A percentile compares a stretch with the other conserved stretches of the same genome.
Evolutionary conservation across 2,797 vertebrate genomes (phyloP).

Genomic region (Psittacula echo): DNA sequence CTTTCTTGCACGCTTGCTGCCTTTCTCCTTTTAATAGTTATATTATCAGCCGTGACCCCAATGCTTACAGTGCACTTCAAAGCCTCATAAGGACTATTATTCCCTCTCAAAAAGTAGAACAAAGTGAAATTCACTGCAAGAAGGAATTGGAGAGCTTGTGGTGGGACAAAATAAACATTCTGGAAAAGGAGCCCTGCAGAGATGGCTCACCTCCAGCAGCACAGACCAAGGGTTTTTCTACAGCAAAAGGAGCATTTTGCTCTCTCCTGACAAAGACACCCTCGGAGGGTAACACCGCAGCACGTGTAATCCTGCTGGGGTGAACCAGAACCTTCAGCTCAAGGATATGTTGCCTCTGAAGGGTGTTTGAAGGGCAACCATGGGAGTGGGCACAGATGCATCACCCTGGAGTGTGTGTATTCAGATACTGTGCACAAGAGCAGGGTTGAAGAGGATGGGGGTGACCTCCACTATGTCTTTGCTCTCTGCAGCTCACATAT

Average conservation of each 20-base stretch:
- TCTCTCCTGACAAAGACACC: neutral
- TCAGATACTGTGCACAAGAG: accelerated
- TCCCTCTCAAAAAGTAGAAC: neutral
- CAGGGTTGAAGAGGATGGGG: neutral
- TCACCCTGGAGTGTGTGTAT: accelerated
- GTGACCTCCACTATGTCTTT: neutral
- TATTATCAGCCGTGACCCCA: neutral
- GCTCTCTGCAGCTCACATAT: neutral
- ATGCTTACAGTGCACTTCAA: neutral
- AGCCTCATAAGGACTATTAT: neutral
- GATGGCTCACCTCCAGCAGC: neutral
- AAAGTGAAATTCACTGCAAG: neutral
- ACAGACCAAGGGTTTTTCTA: neutral
- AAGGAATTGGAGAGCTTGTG: neutral
- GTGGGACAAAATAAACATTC: neutral
- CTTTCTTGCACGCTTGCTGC: neutral
- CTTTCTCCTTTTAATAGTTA: neutral
- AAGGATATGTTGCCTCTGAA: neutral
- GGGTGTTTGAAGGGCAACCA: neutral
- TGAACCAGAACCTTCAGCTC: neutral
- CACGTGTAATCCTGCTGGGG: accelerated
- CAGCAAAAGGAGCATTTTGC: neutral
- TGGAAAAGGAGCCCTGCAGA: neutral
- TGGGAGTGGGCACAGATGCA: neutral
- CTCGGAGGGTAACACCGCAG: accelerated